phyloP scores from a whole-genome alignment of 2,888 invertebrate species.

The Aphelenchoides bicaudatus region DNA sequence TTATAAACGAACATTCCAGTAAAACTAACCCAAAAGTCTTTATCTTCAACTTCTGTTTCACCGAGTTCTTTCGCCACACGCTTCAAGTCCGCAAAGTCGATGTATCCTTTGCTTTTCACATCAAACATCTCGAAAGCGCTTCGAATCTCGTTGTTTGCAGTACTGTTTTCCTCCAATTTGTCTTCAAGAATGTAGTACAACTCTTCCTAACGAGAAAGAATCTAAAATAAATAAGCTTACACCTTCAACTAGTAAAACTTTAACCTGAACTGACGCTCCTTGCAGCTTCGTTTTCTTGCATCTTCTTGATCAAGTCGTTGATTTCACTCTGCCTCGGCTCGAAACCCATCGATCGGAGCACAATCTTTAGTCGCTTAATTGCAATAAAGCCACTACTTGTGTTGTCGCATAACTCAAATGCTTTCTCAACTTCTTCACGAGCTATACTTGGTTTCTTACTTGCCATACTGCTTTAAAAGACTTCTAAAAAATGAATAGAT shows the following conservation, averaged over 20 bases:
- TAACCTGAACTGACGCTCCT: constrained; percentile 26
- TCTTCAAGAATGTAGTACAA: constrained; percentile 30
- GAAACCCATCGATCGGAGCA: constrained; percentile 39
- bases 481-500: too few species aligned
- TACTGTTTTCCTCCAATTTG: constrained; percentile 19
- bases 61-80: constrained; percentile 33
- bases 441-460: too few species aligned
- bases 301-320: constrained; percentile 24
- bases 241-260: constrained; percentile 2
- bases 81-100: constrained; percentile 32
- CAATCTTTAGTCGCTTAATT: constrained; percentile 35
- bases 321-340: constrained; percentile 40
- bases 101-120: constrained; percentile 31
- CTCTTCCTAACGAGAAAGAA: constrained; percentile 30
- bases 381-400: constrained; percentile 33
- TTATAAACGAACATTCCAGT: neutral
- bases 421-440: constrained; percentile 27
- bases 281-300: constrained; percentile 31
- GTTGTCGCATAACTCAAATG: constrained; percentile 38
- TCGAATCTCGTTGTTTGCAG: constrained; percentile 26
- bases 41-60: constrained; percentile 28
- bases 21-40: constrained; percentile 27
- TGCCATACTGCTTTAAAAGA: too few species aligned
- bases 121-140: constrained; percentile 37
- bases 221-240: constrained; percentile 22